phyloP scores from a whole-genome alignment of 2,113 vertebrate genomes.

The Delphinapterus leucas region DNA sequence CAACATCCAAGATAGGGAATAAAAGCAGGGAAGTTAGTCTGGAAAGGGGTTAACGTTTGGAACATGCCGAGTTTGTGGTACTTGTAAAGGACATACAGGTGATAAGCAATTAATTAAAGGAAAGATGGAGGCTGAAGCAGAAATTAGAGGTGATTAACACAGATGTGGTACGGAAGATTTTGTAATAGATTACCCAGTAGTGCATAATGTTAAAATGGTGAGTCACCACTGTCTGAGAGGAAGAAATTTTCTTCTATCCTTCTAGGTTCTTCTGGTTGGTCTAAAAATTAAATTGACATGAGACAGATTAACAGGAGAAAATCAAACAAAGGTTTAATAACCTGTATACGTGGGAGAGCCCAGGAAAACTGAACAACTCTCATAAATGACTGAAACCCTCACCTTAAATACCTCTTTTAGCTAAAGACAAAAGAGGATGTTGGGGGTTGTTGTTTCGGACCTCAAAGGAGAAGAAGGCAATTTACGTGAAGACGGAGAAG shows the following conservation, averaged over 20 bases:
- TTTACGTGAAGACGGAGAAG: not conserved
- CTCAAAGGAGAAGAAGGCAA: not conserved
- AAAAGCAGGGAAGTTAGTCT: not conserved
- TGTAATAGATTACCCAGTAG: not conserved
- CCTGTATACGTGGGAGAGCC: not conserved
- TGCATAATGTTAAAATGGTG: not conserved
- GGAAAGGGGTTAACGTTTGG: not conserved
- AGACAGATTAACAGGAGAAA: not conserved
- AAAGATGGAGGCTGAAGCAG: not conserved
- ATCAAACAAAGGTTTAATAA: not conserved
- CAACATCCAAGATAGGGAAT: not conserved
- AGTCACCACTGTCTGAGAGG: not conserved
- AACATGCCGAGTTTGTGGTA: too few relatives aligned
- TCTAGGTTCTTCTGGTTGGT: not conserved
- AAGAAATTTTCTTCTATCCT: not conserved
- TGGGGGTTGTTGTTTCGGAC: not conserved
- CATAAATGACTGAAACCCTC: not conserved
- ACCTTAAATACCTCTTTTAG: not conserved
- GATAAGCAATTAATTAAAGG: not conserved
- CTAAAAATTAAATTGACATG: not conserved
- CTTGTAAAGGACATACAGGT: not conserved
- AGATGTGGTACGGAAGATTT: not conserved
- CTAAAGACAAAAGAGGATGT: not conserved
- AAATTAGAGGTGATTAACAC: not conserved
- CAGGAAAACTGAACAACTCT: not conserved